These are phyloP conservation scores for Phyllostomus hastatus DNA, from an alignment of 2,113 vertebrate species.

Conservation along the genomic window DNA sequence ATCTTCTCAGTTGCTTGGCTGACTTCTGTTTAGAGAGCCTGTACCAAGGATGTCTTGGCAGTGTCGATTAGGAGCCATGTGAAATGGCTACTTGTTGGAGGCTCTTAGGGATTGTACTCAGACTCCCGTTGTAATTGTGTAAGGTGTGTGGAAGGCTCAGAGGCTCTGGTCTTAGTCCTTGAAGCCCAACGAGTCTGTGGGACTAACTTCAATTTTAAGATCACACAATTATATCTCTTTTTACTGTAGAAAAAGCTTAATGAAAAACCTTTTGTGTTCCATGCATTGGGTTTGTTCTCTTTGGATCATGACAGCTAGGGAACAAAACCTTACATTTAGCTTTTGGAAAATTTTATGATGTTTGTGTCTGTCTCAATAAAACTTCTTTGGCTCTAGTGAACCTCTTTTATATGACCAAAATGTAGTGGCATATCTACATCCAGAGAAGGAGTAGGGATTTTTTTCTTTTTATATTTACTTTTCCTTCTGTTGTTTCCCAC, in stretches of 20 bases:
- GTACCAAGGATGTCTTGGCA: not conserved
- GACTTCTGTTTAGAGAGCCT: not conserved
- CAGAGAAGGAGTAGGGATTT: not conserved
- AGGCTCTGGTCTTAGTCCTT: not conserved
- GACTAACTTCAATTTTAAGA: constrained; percentile 52
- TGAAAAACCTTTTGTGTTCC: constrained; percentile 51
- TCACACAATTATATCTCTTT: not conserved
- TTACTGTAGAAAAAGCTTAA: constrained; percentile 44
- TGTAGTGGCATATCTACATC: constrained; percentile 23
- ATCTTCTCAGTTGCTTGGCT: not conserved
- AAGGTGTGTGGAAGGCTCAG: not conserved
- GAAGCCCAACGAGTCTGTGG: not conserved
- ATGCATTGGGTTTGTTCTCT: constrained; percentile 45
- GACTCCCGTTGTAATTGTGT: not conserved
- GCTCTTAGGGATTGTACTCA: not conserved
- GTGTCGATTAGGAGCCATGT: not conserved
- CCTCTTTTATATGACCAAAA: constrained; percentile 59
- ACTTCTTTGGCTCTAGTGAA: not conserved
- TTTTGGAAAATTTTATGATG: constrained; percentile 33
- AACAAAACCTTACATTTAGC: constrained; percentile 51
- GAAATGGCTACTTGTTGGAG: not conserved
- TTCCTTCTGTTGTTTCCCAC: not conserved
- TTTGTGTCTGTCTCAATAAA: constrained; percentile 61
- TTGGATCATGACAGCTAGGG: constrained; percentile 36
- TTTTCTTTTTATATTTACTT: constrained; percentile 21